Conservation (phyloP, 2,797 vertebrate species). For the Megalops cyprinoides region DNA sequence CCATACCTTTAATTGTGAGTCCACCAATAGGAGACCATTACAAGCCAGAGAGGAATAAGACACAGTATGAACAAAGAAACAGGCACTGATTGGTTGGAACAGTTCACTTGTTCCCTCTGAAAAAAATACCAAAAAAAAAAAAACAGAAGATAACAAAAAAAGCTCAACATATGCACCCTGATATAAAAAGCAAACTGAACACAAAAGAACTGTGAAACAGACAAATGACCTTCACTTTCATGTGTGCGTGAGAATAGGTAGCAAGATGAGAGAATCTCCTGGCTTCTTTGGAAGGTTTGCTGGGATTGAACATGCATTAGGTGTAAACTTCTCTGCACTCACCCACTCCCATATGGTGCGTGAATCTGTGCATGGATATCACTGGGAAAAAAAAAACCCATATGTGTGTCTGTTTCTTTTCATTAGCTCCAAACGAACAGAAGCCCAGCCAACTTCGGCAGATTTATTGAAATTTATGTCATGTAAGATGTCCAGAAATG, state of each 20-base stretch:
- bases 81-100: neutral
- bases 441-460: slow-evolving; percentile 57
- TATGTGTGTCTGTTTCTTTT: slow-evolving; percentile 77
- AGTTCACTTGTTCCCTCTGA: neutral
- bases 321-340: slow-evolving; percentile 63
- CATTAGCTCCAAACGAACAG: slow-evolving; percentile 71
- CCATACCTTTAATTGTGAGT: no score
- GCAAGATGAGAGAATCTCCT: slow-evolving; percentile 54
- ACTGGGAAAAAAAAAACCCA: slow-evolving; percentile 59
- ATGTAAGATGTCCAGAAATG: slow-evolving; percentile 59
- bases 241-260: slow-evolving; percentile 60
- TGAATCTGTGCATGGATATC: slow-evolving; percentile 65
- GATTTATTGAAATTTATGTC: slow-evolving; percentile 66
- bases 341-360: slow-evolving; percentile 73
- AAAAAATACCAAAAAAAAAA: no score
- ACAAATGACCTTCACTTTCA: slow-evolving; percentile 73
- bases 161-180: slow-evolving; percentile 24
- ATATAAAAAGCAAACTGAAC: neutral
- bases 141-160: no score
- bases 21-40: neutral
- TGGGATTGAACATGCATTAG: slow-evolving; percentile 58
- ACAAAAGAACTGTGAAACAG: slow-evolving; percentile 17
- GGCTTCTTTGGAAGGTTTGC: slow-evolving; percentile 56
- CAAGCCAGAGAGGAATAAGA: neutral
- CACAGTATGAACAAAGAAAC: neutral